Percentiles rank a stretch among this genome's conserved stretches.
Evolutionary conservation across 1,140 invertebrate species (phyloP).

Genomic region (Callitettix versicolor): DNA sequence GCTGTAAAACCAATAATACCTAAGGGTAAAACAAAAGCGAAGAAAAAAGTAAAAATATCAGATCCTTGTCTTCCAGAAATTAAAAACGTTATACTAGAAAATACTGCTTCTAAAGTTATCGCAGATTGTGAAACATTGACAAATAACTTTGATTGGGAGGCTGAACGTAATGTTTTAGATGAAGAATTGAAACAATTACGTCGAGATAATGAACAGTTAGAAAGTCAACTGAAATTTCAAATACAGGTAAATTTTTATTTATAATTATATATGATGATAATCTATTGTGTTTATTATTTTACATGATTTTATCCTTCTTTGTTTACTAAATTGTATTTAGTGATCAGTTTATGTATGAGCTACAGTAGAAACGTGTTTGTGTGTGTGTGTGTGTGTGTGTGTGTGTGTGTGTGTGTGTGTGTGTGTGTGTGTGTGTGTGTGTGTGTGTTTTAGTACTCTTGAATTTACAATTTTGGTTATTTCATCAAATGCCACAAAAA

Average conservation of each 20-base stretch:
- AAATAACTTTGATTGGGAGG: slow-evolving; percentile 28
- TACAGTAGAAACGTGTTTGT: too few species aligned
- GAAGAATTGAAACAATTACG: slow-evolving; percentile 44
- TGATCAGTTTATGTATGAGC: background rate
- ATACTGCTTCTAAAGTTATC: slow-evolving; percentile 3
- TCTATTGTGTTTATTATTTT: background rate
- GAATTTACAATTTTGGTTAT: too few species aligned
- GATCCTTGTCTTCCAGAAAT: slow-evolving; percentile 14
- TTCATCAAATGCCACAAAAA: too few species aligned
- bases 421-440: too few species aligned
- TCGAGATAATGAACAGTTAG: slow-evolving; percentile 49
- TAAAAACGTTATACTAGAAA: slow-evolving; percentile 28
- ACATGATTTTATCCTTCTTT: background rate
- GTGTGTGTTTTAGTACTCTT: too few species aligned
- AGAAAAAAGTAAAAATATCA: slow-evolving; percentile 18
- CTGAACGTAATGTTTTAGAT: slow-evolving; percentile 33
- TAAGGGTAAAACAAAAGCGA: slow-evolving; percentile 32
- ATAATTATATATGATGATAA: slow-evolving; percentile 5
- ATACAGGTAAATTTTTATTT: slow-evolving; percentile 60
- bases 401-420: too few species aligned
- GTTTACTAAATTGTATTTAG: background rate
- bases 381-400: too few species aligned
- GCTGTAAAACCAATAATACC: slow-evolving; percentile 68
- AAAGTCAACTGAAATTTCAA: slow-evolving; percentile 61
- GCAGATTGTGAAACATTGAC: background rate